Evolutionary conservation across 2,797 vertebrate species (phyloP).

Genomic region (Argyrosomus regius): DNA sequence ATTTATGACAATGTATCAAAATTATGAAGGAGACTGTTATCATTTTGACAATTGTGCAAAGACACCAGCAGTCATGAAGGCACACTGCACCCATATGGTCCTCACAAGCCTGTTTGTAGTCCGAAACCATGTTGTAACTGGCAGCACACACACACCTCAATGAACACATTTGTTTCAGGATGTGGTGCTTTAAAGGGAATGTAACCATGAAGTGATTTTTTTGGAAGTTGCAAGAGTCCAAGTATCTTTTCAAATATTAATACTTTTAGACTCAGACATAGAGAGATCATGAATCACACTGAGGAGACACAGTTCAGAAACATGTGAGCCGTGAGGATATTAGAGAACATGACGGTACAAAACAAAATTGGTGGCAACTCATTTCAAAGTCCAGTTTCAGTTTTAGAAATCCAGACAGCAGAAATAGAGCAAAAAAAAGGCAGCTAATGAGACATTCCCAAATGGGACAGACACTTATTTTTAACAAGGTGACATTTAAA

Average conservation of each 20-base stretch:
- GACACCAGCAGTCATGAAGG: conserved; percentile 64
- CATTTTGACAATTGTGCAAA: conserved; percentile 48
- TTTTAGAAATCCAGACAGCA: conserved; percentile 10
- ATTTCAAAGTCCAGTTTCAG: conserved; percentile 24
- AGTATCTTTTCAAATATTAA: neutral
- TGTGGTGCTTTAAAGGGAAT: conserved; percentile 55
- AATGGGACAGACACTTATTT: conserved; percentile 30
- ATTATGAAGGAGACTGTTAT: conserved; percentile 36
- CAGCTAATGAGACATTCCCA: conserved; percentile 43
- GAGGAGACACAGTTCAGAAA: neutral
- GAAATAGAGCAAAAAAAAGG: conserved; percentile 32
- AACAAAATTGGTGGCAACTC: conserved; percentile 5
- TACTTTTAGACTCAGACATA: conserved; percentile 13
- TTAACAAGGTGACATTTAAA: conserved; percentile 23
- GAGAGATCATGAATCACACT: neutral
- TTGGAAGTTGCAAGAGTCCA: neutral
- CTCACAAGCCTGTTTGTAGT: conserved; percentile 12
- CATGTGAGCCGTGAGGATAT: conserved; percentile 8
- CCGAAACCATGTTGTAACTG: conserved; percentile 2
- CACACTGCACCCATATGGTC: conserved; percentile 51
- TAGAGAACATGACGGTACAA: neutral
- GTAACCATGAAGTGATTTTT: conserved; percentile 21
- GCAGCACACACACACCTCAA: neutral
- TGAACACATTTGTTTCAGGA: conserved; percentile 25
- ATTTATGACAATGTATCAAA: conserved; percentile 51